These are phyloP conservation scores for Teleopsis dalmanni DNA, from an alignment of 1,140 invertebrate species.

Conservation along the genomic window DNA sequence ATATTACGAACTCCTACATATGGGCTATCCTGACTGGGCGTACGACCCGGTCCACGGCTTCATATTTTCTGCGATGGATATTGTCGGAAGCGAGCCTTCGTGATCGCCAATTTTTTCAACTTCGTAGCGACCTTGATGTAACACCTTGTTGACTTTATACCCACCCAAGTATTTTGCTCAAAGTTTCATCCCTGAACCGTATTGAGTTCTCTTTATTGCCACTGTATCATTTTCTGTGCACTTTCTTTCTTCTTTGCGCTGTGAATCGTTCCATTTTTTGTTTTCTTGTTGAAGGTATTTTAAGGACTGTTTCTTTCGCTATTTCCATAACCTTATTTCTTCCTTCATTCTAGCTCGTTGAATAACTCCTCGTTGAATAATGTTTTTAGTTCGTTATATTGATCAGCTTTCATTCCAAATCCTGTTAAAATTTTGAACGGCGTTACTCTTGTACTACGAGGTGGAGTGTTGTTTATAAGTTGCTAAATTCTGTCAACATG, in stretches of 20 bases:
- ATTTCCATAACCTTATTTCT: not conserved
- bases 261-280: conserved; percentile 23
- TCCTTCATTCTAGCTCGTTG: not conserved
- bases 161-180: conserved; percentile 32
- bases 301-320: conserved; percentile 26
- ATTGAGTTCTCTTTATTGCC: conserved; percentile 40
- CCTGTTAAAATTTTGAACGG: conserved; percentile 36
- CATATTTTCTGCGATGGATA: not conserved
- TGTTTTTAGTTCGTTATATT: conserved; percentile 17
- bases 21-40: too few relatives aligned
- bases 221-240: conserved; percentile 35
- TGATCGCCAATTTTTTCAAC: conserved; percentile 1
- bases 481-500: conserved; percentile 25
- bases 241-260: conserved; percentile 17
- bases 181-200: conserved; percentile 28
- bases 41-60: too few relatives aligned
- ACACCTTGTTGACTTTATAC: conserved; percentile 14
- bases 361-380: conserved; percentile 26
- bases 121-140: not conserved
- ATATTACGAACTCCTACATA: too few relatives aligned
- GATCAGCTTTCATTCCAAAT: conserved; percentile 22
- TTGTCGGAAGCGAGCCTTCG: not conserved
- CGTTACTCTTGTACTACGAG: conserved; percentile 26
- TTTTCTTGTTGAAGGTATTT: conserved; percentile 41
- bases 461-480: conserved; percentile 29